Evolutionary conservation across 2,113 vertebrate genomes (phyloP).

Genomic region (Eleginops maclovinus): DNA sequence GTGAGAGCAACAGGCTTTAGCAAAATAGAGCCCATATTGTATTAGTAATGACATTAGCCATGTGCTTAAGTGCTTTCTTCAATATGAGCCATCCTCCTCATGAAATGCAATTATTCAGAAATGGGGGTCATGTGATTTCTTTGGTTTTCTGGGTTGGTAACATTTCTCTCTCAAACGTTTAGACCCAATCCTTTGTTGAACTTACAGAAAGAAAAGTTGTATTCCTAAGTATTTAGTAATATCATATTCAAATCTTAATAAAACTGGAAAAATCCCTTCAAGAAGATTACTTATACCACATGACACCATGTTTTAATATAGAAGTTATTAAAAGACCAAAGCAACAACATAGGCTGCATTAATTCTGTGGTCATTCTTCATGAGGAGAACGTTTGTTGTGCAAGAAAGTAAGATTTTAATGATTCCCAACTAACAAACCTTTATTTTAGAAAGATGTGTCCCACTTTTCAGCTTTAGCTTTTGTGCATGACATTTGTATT

Average conservation of each 20-base stretch:
- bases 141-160: conserved; percentile 34
- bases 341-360: neutral
- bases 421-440: neutral
- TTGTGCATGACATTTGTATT: no score
- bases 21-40: conserved; percentile 80
- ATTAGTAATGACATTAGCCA: conserved; percentile 82
- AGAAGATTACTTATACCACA: neutral
- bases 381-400: neutral
- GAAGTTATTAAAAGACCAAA: neutral
- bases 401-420: neutral
- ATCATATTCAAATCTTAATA: neutral
- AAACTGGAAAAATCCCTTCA: neutral
- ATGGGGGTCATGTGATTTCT: conserved; percentile 78
- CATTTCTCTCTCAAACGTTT: conserved; percentile 35
- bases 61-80: conserved; percentile 74
- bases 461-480: neutral
- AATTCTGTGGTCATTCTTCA: neutral
- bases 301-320: neutral
- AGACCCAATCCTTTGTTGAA: conserved; percentile 1
- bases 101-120: conserved; percentile 78
- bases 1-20: conserved; percentile 24
- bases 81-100: conserved; percentile 69
- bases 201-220: conserved; percentile 12
- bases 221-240: neutral
- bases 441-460: neutral